Conservation (phyloP, 2,888 invertebrate genomes). For the Limnephilus auricula region DNA sequence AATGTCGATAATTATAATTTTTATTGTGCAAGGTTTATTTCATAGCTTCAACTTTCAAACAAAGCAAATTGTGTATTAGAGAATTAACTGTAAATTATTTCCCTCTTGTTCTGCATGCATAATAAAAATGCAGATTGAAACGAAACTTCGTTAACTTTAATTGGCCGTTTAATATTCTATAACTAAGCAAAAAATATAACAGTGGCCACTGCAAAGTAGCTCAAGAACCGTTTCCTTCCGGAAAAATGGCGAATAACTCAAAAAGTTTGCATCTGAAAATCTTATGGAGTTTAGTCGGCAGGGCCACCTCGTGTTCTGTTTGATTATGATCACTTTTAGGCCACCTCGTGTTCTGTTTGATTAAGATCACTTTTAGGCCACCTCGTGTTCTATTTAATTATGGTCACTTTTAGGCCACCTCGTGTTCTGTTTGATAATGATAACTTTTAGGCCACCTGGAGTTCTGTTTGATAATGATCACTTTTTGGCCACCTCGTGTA, state of each 20-base stretch:
- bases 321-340: not conserved
- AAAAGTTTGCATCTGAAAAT: conserved; percentile 57
- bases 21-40: too few species aligned
- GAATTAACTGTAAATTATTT: too few species aligned
- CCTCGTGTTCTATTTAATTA: not conserved
- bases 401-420: not conserved
- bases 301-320: not conserved
- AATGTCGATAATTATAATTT: too few species aligned
- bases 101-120: too few species aligned
- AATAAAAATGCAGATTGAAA: too few species aligned
- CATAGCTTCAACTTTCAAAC: too few species aligned
- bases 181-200: conserved; percentile 44
- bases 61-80: too few species aligned
- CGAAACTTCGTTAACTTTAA: not conserved
- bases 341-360: not conserved
- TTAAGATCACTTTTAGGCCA: not conserved
- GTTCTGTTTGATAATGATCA: not conserved
- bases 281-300: not conserved
- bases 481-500: not conserved
- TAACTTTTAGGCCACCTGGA: not conserved
- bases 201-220: conserved; percentile 53
- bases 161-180: conserved; percentile 54
- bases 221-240: conserved; percentile 61
- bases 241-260: conserved; percentile 61
- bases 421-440: not conserved